Evolutionary conservation across 2,888 invertebrate genomes (phyloP).

Genomic region (Lasioglossum oenotherae): DNA sequence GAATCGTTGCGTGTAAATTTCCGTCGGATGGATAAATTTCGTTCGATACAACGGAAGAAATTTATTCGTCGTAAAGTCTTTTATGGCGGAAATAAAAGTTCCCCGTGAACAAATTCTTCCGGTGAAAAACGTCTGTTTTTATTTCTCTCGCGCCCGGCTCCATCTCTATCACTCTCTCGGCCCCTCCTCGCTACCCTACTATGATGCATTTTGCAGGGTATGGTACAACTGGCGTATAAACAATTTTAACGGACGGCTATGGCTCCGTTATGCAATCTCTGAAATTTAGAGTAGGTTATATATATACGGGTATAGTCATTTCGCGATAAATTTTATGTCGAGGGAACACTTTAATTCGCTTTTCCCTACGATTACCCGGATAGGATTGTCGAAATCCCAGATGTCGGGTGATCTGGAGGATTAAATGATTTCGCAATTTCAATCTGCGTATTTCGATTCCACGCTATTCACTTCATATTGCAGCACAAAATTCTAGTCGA

Average conservation of each 20-base stretch:
- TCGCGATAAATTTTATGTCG: background rate
- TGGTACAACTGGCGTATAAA: conserved; percentile 23
- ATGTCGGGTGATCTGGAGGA: background rate
- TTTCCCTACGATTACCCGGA: background rate
- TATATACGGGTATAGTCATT: background rate
- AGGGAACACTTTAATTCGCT: conserved; percentile 17
- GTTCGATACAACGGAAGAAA: conserved; percentile 51
- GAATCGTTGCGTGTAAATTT: conserved; percentile 41
- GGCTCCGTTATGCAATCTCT: conserved; percentile 6
- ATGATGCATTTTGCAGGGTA: conserved; percentile 18
- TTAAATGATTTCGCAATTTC: background rate
- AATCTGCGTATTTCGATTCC: background rate
- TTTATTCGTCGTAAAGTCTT: conserved; percentile 50
- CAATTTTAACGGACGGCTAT: conserved; percentile 10
- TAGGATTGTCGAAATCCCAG: background rate
- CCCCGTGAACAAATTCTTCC: conserved; percentile 48
- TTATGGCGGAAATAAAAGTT: conserved; percentile 49
- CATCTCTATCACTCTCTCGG: background rate
- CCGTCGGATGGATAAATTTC: conserved; percentile 41
- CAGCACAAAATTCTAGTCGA: background rate
- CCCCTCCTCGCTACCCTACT: background rate
- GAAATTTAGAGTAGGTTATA: conserved; percentile 20
- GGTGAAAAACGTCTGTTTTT: conserved; percentile 36
- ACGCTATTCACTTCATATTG: background rate
- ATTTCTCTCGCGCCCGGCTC: conserved; percentile 23